phyloP scores from a whole-genome alignment of 2,797 vertebrate genomes.

The Anabas testudineus region DNA sequence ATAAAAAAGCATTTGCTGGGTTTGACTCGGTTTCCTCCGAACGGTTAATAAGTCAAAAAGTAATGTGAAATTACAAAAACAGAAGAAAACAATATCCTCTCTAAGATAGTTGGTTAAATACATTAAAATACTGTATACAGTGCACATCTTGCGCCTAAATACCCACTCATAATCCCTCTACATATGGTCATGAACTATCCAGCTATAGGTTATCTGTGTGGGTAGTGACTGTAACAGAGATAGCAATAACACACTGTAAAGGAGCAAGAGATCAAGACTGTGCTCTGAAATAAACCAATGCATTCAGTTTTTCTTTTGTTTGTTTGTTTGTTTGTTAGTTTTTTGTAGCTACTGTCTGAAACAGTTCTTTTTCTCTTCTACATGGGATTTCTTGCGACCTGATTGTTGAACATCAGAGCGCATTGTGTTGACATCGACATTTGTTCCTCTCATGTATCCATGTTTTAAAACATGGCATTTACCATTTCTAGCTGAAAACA shows the following conservation, averaged over 20 bases:
- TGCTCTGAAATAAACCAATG: constrained; percentile 31
- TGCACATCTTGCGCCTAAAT: neutral
- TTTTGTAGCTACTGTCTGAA: neutral
- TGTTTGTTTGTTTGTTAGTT: too few relatives aligned
- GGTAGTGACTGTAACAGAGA: constrained; percentile 36
- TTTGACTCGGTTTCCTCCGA: too few relatives aligned
- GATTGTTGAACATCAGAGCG: neutral
- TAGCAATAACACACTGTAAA: constrained; percentile 29
- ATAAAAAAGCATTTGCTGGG: too few relatives aligned
- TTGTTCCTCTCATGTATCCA: neutral
- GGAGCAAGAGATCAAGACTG: constrained; percentile 15
- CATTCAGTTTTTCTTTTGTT: constrained; percentile 9
- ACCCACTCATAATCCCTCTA: constrained; percentile 12
- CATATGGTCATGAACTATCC: constrained; percentile 18
- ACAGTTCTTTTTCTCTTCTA: constrained; percentile 2
- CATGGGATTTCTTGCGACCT: neutral
- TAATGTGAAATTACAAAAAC: too few relatives aligned
- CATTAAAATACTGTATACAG: neutral
- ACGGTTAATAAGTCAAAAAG: too few relatives aligned
- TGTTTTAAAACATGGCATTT: neutral
- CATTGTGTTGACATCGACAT: neutral
- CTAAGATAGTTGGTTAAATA: neutral
- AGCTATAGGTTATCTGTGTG: constrained; percentile 54
- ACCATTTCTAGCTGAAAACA: neutral
- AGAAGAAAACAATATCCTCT: neutral